phyloP scores from a whole-genome alignment of 2,888 invertebrate genomes.

The Cybosia mesomella region DNA sequence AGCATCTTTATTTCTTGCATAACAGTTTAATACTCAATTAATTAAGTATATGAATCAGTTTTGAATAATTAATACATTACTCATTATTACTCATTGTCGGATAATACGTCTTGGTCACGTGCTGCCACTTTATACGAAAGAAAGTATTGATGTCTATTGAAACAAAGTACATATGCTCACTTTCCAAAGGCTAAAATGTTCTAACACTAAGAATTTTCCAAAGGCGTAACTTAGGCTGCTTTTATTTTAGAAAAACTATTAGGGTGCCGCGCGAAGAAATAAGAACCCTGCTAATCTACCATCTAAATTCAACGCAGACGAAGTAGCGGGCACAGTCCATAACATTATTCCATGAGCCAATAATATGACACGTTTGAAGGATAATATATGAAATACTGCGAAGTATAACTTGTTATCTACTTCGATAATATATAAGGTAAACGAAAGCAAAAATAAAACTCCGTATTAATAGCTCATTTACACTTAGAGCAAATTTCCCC shows the following conservation, averaged over 20 bases:
- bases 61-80: background rate
- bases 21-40: background rate
- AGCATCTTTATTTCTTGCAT: background rate
- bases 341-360: background rate
- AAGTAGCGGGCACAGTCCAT: background rate
- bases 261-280: no score
- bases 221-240: no score
- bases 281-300: no score
- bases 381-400: background rate
- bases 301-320: no score
- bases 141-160: no score
- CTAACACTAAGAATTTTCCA: no score
- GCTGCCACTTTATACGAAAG: background rate
- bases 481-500: background rate
- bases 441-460: background rate
- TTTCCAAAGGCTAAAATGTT: background rate
- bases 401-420: constrained; percentile 1
- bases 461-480: background rate
- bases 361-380: background rate
- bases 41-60: background rate
- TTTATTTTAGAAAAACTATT: no score
- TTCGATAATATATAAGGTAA: background rate
- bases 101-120: no score
- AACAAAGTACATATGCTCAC: background rate
- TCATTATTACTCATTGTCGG: background rate